Conservation (phyloP, 2,888 invertebrate genomes). For the Nephrotoma appendiculata region DNA sequence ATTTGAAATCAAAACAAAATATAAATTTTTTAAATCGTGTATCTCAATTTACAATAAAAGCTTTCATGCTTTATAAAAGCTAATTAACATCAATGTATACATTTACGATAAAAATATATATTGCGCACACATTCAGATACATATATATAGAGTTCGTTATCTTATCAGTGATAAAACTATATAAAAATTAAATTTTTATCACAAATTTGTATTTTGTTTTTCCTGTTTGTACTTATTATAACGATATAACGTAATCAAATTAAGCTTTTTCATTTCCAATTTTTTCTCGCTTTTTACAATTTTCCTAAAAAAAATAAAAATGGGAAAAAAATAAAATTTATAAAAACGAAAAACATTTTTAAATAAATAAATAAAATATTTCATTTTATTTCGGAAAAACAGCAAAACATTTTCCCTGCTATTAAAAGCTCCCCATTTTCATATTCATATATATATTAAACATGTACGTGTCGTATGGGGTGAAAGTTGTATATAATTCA, state of each 20-base stretch:
- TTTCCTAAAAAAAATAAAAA: not conserved
- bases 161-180: not conserved
- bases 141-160: not conserved
- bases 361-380: not conserved
- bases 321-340: not conserved
- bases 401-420: not conserved
- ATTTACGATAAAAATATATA: not conserved
- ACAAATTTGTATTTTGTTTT: not conserved
- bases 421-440: not conserved
- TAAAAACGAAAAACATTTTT: not conserved
- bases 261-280: not conserved
- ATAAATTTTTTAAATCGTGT: not conserved
- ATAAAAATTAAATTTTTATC: not conserved
- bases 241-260: not conserved
- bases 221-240: not conserved
- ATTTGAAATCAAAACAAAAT: not conserved
- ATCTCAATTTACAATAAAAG: not conserved
- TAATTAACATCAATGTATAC: not conserved
- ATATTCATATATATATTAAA: not conserved
- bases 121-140: not conserved
- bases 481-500: not conserved
- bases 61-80: not conserved
- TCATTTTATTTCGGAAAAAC: not conserved
- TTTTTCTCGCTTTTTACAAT: not conserved
- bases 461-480: not conserved